Evolutionary conservation across 1,140 invertebrate genomes (phyloP).

Genomic region (Diplogasteroides magnus): DNA sequence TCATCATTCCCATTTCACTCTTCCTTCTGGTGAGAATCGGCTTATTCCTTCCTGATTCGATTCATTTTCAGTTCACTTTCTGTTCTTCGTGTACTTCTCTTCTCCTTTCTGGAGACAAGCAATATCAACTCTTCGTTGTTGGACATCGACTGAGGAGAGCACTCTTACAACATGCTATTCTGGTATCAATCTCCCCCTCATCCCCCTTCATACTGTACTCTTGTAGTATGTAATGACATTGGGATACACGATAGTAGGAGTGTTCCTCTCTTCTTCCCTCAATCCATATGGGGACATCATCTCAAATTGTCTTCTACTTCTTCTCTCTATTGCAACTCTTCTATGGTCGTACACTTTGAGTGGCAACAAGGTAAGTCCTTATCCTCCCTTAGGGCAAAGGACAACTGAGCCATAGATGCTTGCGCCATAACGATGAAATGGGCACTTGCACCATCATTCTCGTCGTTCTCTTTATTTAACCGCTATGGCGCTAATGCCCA

Average conservation of each 20-base stretch:
- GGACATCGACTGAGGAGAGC: conserved; percentile 22
- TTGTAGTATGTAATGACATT: conserved; percentile 18
- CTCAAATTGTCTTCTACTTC: conserved; percentile 7
- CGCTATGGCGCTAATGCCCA: not conserved
- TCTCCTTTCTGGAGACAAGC: conserved; percentile 29
- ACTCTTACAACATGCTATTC: conserved; percentile 22
- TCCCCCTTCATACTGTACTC: not conserved
- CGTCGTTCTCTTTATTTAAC: not conserved
- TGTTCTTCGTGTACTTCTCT: conserved; percentile 32
- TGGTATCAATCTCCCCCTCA: conserved; percentile 7
- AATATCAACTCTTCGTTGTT: conserved; percentile 22
- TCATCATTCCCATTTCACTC: conserved; percentile 24
- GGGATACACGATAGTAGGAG: conserved; percentile 9
- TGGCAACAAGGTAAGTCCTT: conserved; percentile 1
- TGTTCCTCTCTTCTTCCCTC: not conserved
- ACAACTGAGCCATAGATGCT: conserved; percentile 12
- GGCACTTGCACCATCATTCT: not conserved
- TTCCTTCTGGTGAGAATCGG: conserved; percentile 21
- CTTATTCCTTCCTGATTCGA: conserved; percentile 2
- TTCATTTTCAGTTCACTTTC: conserved; percentile 29
- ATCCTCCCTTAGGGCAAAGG: conserved; percentile 1
- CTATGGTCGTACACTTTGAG: conserved; percentile 10
- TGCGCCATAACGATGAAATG: conserved; percentile 4
- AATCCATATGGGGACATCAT: not conserved
- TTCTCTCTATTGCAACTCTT: conserved; percentile 1